A percentile compares a stretch with the other conserved stretches of the same genome.
Evolutionary conservation across 2,113 vertebrate species (phyloP).

Genomic region (Craseonycteris thonglongyai): DNA sequence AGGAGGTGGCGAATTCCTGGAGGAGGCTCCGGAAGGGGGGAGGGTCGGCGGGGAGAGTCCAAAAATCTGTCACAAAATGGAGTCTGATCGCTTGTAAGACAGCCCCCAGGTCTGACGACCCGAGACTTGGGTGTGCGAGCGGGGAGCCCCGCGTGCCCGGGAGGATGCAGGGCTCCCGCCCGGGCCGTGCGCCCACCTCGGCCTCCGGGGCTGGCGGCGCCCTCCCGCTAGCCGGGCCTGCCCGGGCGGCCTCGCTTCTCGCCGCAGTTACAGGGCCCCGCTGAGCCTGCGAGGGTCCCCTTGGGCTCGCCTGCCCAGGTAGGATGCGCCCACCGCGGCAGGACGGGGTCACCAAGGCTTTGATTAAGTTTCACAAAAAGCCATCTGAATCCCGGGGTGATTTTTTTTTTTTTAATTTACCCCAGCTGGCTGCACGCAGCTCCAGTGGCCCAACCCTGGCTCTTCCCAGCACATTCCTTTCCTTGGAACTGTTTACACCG

Average conservation of each 20-base stretch:
- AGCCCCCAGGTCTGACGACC: conserved; percentile 42
- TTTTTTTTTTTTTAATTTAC: background rate
- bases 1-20: conserved; percentile 68
- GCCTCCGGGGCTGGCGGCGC: background rate
- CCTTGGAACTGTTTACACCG: conserved; percentile 13
- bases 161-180: background rate
- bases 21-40: conserved; percentile 64
- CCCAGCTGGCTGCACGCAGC: background rate
- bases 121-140: background rate
- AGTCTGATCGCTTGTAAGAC: conserved; percentile 55
- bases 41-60: conserved; percentile 54
- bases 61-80: conserved; percentile 74
- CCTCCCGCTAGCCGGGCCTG: background rate
- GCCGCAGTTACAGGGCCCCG: background rate
- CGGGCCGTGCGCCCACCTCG: background rate
- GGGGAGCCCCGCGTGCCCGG: background rate
- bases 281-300: background rate
- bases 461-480: conserved; percentile 37
- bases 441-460: background rate
- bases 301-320: conserved; percentile 2
- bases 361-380: conserved; percentile 25
- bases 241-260: background rate
- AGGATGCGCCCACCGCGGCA: background rate
- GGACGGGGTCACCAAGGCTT: background rate
- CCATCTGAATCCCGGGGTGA: background rate